Percentiles rank a stretch among this genome's conserved stretches.
Conservation (phyloP, 2,113 vertebrate genomes). For the Cynopterus brachyotis region DNA sequence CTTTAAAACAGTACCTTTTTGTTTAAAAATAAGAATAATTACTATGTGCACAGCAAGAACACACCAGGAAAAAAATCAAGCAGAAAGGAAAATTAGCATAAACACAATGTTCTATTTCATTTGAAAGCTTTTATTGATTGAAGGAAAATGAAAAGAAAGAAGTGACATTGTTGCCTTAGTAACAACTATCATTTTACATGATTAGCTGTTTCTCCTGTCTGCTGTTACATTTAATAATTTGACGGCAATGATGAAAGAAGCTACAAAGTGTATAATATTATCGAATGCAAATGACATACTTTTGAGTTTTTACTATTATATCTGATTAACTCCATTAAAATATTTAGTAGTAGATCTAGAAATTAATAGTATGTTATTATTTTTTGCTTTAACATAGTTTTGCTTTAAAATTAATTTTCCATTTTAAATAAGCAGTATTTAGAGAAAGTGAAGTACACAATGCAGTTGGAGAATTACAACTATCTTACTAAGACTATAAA, state of each 20-base stretch:
- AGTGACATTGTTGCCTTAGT: conserved; percentile 9
- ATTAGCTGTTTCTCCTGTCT: not conserved
- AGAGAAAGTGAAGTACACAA: not conserved
- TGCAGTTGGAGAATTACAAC: not conserved
- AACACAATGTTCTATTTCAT: conserved; percentile 13
- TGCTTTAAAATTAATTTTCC: conserved; percentile 28
- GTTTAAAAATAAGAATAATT: conserved; percentile 35
- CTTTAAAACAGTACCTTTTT: conserved; percentile 6
- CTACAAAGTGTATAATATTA: not conserved
- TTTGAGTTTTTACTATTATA: not conserved
- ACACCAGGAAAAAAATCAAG: not conserved
- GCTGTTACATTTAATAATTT: not conserved
- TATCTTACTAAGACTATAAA: not conserved
- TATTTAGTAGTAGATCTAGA: not conserved
- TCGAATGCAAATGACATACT: not conserved
- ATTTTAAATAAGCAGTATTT: not conserved
- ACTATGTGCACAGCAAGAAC: not conserved
- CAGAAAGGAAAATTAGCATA: conserved; percentile 52
- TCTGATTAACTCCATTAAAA: not conserved
- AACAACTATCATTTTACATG: not conserved
- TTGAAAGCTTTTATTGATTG: conserved; percentile 42
- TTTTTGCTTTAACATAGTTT: not conserved
- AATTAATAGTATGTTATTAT: not conserved
- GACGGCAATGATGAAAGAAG: not conserved
- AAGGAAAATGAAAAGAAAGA: conserved; percentile 15